Conservation (phyloP, 2,888 invertebrate genomes). For the Erebia ligea region DNA sequence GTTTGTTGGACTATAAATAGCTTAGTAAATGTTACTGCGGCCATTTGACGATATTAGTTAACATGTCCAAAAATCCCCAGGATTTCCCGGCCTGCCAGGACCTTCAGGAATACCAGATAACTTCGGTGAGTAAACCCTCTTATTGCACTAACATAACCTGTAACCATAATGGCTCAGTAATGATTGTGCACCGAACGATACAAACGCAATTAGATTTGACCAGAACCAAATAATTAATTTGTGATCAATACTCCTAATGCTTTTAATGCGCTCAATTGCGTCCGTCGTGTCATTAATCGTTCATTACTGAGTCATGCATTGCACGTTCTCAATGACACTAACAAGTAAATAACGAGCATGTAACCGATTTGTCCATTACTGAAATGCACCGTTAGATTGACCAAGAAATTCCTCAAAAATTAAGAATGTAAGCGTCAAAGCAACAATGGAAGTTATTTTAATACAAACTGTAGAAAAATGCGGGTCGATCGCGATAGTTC, state of each 20-base stretch:
- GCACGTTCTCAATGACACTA: slow-evolving; percentile 68
- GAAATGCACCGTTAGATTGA: slow-evolving; percentile 41
- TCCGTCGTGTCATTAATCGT: slow-evolving; percentile 64
- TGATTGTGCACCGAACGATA: slow-evolving; percentile 42
- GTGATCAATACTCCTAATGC: slow-evolving; percentile 56
- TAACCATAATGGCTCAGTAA: slow-evolving; percentile 59
- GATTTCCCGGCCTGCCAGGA: slow-evolving; percentile 89
- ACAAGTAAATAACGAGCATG: slow-evolving; percentile 66
- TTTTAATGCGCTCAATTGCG: slow-evolving; percentile 33
- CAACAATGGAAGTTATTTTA: slow-evolving; percentile 52
- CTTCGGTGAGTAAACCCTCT: slow-evolving; percentile 86
- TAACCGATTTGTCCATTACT: slow-evolving; percentile 61
- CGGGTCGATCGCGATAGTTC: slow-evolving; percentile 12
- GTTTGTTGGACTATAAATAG: no score
- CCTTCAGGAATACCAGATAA: slow-evolving; percentile 94
- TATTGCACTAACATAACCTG: slow-evolving; percentile 50
- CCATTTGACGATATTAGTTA: slow-evolving; percentile 6
- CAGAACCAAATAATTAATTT: slow-evolving; percentile 51
- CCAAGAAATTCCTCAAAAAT: slow-evolving; percentile 24
- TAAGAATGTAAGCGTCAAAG: slow-evolving; percentile 34
- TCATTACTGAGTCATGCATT: slow-evolving; percentile 72
- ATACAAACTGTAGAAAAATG: slow-evolving; percentile 1
- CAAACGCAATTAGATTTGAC: slow-evolving; percentile 57
- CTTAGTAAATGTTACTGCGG: neutral
- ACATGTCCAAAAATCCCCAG: slow-evolving; percentile 66